phyloP scores from a whole-genome alignment of 2,797 vertebrate genomes.

The Catharus ustulatus region DNA sequence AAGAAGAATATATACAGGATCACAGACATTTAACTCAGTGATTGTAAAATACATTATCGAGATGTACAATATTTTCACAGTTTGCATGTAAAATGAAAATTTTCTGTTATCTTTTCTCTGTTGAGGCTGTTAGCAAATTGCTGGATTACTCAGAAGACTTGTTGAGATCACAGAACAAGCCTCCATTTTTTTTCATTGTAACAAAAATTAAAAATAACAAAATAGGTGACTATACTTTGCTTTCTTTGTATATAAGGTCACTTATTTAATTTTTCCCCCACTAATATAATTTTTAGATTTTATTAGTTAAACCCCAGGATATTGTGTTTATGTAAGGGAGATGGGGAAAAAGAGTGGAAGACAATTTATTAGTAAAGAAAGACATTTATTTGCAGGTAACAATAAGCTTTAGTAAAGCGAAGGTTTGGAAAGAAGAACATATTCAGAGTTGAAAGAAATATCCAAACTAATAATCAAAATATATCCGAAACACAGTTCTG shows the following conservation, averaged over 20 bases:
- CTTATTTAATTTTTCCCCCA: not conserved
- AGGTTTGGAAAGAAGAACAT: not conserved
- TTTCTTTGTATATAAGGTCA: not conserved
- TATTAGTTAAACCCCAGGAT: not conserved
- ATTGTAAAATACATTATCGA: constrained; percentile 2
- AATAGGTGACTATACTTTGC: not conserved
- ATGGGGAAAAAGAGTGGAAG: not conserved
- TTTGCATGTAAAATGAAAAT: not conserved
- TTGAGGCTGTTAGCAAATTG: constrained; percentile 6
- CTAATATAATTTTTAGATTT: not conserved
- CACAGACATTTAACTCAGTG: not conserved
- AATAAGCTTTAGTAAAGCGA: not conserved
- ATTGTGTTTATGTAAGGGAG: not conserved
- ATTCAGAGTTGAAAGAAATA: not conserved
- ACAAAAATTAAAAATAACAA: not conserved
- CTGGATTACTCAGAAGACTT: constrained; percentile 22
- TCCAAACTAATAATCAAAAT: not conserved
- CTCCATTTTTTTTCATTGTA: not conserved
- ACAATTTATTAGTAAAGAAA: not conserved
- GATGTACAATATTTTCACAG: not conserved
- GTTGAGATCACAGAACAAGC: constrained; percentile 12
- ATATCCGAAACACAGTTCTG: not conserved
- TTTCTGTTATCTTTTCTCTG: not conserved
- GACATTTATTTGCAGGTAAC: not conserved
- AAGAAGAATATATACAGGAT: not conserved